Percentiles rank a stretch among this genome's conserved stretches.
Conservation (phyloP, 2,113 vertebrate species). For the Brachirus orientalis region DNA sequence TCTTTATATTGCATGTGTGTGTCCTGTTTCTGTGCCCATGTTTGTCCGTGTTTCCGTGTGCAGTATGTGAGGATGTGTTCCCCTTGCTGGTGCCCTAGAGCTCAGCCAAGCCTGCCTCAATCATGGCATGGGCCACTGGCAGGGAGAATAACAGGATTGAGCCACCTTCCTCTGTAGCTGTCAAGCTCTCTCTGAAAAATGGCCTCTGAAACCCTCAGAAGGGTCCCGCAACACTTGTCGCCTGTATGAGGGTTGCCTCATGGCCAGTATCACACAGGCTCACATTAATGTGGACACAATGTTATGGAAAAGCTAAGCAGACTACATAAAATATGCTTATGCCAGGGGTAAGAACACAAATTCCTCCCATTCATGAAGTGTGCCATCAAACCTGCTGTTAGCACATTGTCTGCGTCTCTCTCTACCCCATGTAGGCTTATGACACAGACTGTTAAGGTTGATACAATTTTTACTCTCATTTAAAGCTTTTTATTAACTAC, state of each 20-base stretch:
- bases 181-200: constrained; percentile 61
- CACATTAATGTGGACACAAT: constrained; percentile 40
- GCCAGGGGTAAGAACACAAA: constrained; percentile 39
- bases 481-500: too few relatives aligned
- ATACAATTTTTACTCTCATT: not conserved
- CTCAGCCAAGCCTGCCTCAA: constrained; percentile 52
- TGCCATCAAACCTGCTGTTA: constrained; percentile 19
- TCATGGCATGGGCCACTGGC: constrained; percentile 61
- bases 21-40: constrained; percentile 35
- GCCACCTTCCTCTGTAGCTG: constrained; percentile 69
- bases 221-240: constrained; percentile 51
- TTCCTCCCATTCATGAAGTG: constrained; percentile 43
- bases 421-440: not conserved
- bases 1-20: constrained; percentile 8
- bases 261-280: constrained; percentile 44
- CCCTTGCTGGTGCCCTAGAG: constrained; percentile 38
- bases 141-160: constrained; percentile 55
- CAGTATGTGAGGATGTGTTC: constrained; percentile 42
- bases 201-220: constrained; percentile 52
- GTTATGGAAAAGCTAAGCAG: constrained; percentile 43
- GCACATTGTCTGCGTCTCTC: not conserved
- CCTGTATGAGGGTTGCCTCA: constrained; percentile 31
- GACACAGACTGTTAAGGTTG: not conserved
- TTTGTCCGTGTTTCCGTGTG: constrained; percentile 46
- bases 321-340: constrained; percentile 48